These are phyloP conservation scores for Sorex araneus DNA, from an alignment of 2,113 vertebrate species.

Conservation along the genomic window DNA sequence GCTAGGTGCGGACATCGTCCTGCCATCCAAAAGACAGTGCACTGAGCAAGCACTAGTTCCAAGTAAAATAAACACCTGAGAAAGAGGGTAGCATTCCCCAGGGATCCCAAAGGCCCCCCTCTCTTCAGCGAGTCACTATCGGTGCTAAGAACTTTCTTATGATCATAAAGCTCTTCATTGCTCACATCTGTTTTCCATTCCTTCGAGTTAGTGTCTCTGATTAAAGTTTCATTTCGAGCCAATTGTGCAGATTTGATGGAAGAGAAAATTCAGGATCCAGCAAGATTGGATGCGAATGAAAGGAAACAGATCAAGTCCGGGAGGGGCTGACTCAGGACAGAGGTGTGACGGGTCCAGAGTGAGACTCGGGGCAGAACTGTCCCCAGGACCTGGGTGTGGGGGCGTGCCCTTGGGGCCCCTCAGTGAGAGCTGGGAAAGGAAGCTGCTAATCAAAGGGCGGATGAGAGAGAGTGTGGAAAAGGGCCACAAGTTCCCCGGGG, in stretches of 20 bases:
- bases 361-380: neutral
- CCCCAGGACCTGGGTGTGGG: neutral
- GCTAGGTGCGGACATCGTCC: neutral
- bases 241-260: slow-evolving; percentile 38
- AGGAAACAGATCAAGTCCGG: slow-evolving; percentile 33
- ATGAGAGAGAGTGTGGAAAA: neutral
- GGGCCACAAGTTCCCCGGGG: fast-evolving
- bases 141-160: slow-evolving; percentile 44
- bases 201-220: slow-evolving; percentile 58
- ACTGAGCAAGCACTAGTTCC: too few species aligned
- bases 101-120: neutral
- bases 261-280: slow-evolving; percentile 35
- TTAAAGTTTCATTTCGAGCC: slow-evolving; percentile 64
- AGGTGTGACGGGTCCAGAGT: neutral
- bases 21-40: neutral
- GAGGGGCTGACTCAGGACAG: neutral
- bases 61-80: neutral
- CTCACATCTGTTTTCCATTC: slow-evolving; percentile 74
- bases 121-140: slow-evolving; percentile 46
- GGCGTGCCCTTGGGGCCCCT: neutral
- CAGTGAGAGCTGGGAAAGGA: neutral
- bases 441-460: neutral
- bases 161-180: slow-evolving; percentile 43
- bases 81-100: neutral
- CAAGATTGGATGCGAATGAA: slow-evolving; percentile 37